Conservation (phyloP, 2,113 vertebrate species). For the Microcebus murinus region DNA sequence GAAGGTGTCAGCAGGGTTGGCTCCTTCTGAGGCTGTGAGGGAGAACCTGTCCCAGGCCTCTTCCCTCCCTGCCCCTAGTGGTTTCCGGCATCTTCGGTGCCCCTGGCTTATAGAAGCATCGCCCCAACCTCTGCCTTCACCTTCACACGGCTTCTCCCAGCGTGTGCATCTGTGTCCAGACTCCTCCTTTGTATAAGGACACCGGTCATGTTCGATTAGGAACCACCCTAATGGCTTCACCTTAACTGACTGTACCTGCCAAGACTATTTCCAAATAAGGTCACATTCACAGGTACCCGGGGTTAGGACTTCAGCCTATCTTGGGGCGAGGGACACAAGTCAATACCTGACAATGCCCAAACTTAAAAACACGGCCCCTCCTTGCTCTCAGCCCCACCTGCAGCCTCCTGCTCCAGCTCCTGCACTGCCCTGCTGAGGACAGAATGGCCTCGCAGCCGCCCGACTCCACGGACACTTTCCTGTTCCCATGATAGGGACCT, state of each 20-base stretch:
- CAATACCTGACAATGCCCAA: too few relatives aligned
- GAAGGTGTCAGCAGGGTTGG: fast-evolving
- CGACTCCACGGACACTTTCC: not conserved
- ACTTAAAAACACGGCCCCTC: too few relatives aligned
- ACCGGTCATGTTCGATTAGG: not conserved
- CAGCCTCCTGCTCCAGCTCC: fast-evolving
- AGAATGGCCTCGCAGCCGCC: not conserved
- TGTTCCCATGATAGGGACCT: not conserved
- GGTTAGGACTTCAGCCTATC: not conserved
- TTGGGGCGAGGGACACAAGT: not conserved
- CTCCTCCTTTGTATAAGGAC: not conserved
- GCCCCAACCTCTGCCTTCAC: not conserved
- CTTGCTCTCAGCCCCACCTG: too few relatives aligned
- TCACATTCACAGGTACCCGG: not conserved
- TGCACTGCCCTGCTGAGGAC: not conserved
- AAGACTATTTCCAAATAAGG: not conserved
- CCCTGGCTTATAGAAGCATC: not conserved
- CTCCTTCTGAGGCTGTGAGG: not conserved
- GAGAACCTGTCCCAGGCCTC: not conserved
- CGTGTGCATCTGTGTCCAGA: not conserved
- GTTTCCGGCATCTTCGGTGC: not conserved
- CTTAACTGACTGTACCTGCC: not conserved
- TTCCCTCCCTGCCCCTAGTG: too few relatives aligned
- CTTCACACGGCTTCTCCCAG: not conserved
- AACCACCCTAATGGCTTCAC: not conserved